Conservation (phyloP, 2,113 vertebrate species). For the Chionis minor region DNA sequence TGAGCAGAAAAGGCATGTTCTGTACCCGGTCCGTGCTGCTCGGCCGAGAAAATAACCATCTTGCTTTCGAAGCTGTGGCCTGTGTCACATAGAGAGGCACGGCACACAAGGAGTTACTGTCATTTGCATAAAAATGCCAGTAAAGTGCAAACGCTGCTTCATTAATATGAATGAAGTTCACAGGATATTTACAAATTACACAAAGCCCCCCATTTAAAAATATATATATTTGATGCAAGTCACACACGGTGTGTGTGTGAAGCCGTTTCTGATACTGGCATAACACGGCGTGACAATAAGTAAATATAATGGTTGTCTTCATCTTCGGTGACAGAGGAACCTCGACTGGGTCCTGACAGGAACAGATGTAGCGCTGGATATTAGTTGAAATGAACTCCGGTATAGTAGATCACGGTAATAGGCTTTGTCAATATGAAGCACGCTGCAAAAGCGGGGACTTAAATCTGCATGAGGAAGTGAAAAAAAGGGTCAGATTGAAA, state of each 20-base stretch:
- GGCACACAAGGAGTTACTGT: slow-evolving; percentile 4
- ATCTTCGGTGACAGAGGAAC: background rate
- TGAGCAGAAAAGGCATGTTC: background rate
- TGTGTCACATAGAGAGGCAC: background rate
- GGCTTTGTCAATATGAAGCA: slow-evolving; percentile 71
- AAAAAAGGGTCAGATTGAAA: slow-evolving; percentile 23
- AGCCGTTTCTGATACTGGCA: slow-evolving; percentile 33
- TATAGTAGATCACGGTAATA: slow-evolving; percentile 63
- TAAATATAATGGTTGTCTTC: slow-evolving; percentile 42
- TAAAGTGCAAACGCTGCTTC: slow-evolving; percentile 7
- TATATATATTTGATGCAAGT: slow-evolving; percentile 35
- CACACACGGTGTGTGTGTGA: slow-evolving; percentile 16
- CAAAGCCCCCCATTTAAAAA: slow-evolving; percentile 53
- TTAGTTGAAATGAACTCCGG: slow-evolving; percentile 42
- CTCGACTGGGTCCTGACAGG: background rate
- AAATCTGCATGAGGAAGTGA: slow-evolving; percentile 48
- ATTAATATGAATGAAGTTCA: slow-evolving; percentile 58
- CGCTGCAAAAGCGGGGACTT: slow-evolving; percentile 45
- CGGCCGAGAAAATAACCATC: background rate
- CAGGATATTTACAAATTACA: slow-evolving; percentile 54
- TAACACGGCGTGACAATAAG: background rate
- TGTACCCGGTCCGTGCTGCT: background rate
- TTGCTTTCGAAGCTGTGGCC: background rate
- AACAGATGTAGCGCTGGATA: slow-evolving; percentile 36
- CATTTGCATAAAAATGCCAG: slow-evolving; percentile 31